Percentiles rank a stretch among this genome's conserved stretches.
Evolutionary conservation across 2,113 vertebrate genomes (phyloP).

Genomic region (Peromyscus polionotus): DNA sequence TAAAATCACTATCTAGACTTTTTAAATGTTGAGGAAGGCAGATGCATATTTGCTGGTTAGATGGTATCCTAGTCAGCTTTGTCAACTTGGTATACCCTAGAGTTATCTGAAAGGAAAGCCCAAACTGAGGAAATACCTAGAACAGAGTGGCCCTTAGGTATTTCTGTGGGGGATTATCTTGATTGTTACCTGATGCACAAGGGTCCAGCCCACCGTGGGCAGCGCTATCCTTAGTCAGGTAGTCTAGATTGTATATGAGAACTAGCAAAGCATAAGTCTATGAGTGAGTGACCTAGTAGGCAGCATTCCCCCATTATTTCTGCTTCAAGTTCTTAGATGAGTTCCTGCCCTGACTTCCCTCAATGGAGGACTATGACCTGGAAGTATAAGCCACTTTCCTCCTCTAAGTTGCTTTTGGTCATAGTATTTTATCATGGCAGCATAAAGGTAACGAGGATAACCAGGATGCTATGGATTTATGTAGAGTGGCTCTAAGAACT

Average conservation of each 20-base stretch:
- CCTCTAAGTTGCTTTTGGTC: not conserved
- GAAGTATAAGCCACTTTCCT: not conserved
- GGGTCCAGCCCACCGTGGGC: not conserved
- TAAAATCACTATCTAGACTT: not conserved
- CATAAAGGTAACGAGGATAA: not conserved
- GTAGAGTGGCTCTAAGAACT: not conserved
- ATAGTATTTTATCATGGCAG: not conserved
- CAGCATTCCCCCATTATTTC: not conserved
- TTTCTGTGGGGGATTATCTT: not conserved
- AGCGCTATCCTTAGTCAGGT: not conserved
- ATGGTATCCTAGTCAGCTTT: not conserved
- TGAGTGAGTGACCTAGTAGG: not conserved
- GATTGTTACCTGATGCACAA: not conserved
- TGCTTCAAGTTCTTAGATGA: not conserved
- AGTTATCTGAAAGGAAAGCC: not conserved
- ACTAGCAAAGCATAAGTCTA: no score
- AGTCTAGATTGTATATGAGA: not conserved
- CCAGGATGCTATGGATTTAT: not conserved
- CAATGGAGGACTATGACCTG: not conserved
- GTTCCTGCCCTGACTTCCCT: not conserved
- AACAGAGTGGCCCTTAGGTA: not conserved
- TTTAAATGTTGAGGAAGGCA: conserved; percentile 4
- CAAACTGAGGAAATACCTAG: not conserved
- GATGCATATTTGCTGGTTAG: not conserved
- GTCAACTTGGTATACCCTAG: not conserved